Percentiles rank a stretch among this genome's conserved stretches.
Evolutionary conservation across 2,113 vertebrate species (phyloP).

Genomic region (Myotis brandtii): DNA sequence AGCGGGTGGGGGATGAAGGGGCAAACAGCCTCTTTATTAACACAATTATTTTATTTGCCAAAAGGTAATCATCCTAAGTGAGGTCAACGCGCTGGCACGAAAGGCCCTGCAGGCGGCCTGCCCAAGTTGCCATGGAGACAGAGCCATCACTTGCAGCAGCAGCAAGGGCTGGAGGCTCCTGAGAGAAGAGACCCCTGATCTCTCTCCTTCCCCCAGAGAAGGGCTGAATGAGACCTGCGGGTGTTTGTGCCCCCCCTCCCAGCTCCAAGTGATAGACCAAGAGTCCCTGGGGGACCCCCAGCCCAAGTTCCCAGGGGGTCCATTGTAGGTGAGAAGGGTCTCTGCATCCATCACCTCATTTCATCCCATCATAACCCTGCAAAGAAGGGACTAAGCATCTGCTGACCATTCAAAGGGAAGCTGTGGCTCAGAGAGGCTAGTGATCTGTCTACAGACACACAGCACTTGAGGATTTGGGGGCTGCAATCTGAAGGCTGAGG

Average conservation of each 20-base stretch:
- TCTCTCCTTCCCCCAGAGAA: conserved; percentile 14
- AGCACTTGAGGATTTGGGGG: background rate
- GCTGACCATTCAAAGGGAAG: background rate
- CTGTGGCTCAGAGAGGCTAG: background rate
- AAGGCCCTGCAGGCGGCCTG: conserved; percentile 75
- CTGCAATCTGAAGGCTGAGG: background rate
- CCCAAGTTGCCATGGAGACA: conserved; percentile 85
- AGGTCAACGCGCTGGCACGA: conserved; percentile 84
- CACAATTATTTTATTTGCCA: conserved; percentile 91
- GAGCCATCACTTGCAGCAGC: conserved; percentile 73
- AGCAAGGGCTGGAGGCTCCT: conserved; percentile 44
- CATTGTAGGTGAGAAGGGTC: background rate
- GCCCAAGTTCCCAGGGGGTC: background rate
- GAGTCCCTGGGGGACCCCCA: background rate
- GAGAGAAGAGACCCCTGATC: background rate
- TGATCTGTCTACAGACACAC: background rate
- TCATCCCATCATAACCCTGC: background rate
- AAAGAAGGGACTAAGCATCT: background rate
- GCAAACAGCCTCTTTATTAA: conserved; percentile 88
- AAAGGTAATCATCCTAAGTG: conserved; percentile 91
- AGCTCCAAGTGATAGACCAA: background rate
- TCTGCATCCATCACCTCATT: background rate
- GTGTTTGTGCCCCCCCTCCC: background rate
- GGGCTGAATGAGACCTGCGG: background rate
- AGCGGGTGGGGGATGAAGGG: conserved; percentile 14